Evolutionary conservation across 2,797 vertebrate species (phyloP).

Genomic region (Coilia nasus): DNA sequence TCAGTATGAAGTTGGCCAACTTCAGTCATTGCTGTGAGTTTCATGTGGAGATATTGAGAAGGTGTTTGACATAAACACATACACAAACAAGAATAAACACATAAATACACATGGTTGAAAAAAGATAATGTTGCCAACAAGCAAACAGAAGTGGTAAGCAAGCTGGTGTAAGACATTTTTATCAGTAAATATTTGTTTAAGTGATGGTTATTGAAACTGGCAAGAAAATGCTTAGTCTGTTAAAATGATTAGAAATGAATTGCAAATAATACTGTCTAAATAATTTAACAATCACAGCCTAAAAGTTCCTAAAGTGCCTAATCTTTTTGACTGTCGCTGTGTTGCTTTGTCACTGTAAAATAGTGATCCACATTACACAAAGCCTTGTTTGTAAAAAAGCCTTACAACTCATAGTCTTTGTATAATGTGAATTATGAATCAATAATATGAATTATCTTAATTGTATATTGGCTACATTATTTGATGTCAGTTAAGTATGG

Average conservation of each 20-base stretch:
- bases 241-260: no score
- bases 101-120: neutral
- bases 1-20: neutral
- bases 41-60: neutral
- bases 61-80: neutral
- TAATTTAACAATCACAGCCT: neutral
- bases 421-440: neutral
- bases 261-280: neutral
- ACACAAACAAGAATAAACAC: neutral
- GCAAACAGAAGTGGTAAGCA: neutral
- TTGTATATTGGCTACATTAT: neutral
- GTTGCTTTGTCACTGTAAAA: conserved; percentile 52
- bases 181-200: no score
- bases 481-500: neutral
- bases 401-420: neutral
- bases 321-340: conserved; percentile 52
- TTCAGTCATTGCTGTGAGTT: neutral
- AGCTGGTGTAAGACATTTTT: neutral
- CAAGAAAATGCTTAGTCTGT: neutral
- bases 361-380: conserved; percentile 24
- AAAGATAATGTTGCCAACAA: neutral
- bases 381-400: neutral
- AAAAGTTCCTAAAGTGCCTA: no score
- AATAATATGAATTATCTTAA: no score
- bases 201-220: neutral